Evolutionary conservation across 2,888 invertebrate species (phyloP).

Genomic region (Acanthacorydalis orientalis): DNA sequence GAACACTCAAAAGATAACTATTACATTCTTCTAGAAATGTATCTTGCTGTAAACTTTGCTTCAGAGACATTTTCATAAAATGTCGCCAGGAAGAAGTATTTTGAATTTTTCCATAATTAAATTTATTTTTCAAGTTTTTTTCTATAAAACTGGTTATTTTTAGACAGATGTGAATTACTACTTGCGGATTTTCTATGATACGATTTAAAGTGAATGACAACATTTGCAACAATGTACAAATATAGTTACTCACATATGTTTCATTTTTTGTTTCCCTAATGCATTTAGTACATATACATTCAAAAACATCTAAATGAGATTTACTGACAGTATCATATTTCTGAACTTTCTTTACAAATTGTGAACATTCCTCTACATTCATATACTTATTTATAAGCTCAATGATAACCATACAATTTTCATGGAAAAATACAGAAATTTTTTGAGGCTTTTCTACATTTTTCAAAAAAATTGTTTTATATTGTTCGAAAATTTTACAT

Average conservation of each 20-base stretch:
- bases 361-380: conserved; percentile 35
- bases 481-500: conserved; percentile 28
- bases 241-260: conserved; percentile 32
- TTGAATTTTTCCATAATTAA: neutral
- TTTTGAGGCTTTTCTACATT: conserved; percentile 52
- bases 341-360: conserved; percentile 37
- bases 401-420: conserved; percentile 37
- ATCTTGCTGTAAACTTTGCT: neutral
- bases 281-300: conserved; percentile 35
- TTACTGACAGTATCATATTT: conserved; percentile 44
- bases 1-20: neutral
- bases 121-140: neutral
- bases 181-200: conserved; percentile 12
- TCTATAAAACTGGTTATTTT: neutral
- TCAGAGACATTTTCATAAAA: neutral
- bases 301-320: conserved; percentile 37
- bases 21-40: neutral
- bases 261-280: conserved; percentile 22
- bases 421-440: conserved; percentile 44
- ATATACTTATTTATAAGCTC: conserved; percentile 42
- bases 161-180: neutral
- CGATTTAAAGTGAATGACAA: conserved; percentile 32
- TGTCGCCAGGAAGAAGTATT: neutral
- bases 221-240: conserved; percentile 36
- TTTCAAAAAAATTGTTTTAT: conserved; percentile 43